Base-by-base conservation (phyloP, 2,113 vertebrate genomes). In the Macrotus californicus region DNA sequence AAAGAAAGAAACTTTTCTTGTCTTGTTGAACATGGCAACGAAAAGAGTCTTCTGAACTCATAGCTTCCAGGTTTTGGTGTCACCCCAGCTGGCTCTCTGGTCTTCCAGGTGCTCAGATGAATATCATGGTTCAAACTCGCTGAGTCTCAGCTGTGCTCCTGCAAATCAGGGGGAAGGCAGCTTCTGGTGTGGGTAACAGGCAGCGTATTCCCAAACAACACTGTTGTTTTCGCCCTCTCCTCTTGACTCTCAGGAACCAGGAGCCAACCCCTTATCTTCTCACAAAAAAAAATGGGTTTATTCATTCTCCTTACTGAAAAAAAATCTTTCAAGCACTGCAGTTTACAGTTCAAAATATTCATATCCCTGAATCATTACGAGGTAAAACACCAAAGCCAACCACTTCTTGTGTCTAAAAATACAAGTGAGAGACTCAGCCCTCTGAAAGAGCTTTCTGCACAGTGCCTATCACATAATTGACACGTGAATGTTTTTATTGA, bases 21-120 rank as follows among this genome's bases (percentile, higher is more conserved):
- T 59, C 14, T 66, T 76, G 24, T 2, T 41, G 21, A 87, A 31
- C 7, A 41, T 43, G 34, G 13, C 21, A 73, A 56, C 0, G 1
- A 8, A 1, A 56, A 8, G 5, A 15, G 22, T 21, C 3, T 76
- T 77, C 39, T 64, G 15, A 82, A 91, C 22, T 64, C 41, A 77
- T 10, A 70, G 7, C 56, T 59, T 80, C 69, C 10, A 59, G 36
- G 10, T 67, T 91, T 93, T 34, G 43, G 26, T 70, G 50, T 22
- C 41, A 67, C 24, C 16, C 70, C 48, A 86, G 0, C 41, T 92
- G 94, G 64, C 75, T 64, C 2, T 72, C n/a, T 84, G 39, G 21
- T 39, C 21, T 75, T 76, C 11, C 84, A 95, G 93, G 87, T 91
- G 92, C 56, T 93, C 52, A 64, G n/a, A 72, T 93, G 36, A 29